Base-by-base conservation (phyloP, 1,140 invertebrate genomes). In the Bombus consobrinus region DNA sequence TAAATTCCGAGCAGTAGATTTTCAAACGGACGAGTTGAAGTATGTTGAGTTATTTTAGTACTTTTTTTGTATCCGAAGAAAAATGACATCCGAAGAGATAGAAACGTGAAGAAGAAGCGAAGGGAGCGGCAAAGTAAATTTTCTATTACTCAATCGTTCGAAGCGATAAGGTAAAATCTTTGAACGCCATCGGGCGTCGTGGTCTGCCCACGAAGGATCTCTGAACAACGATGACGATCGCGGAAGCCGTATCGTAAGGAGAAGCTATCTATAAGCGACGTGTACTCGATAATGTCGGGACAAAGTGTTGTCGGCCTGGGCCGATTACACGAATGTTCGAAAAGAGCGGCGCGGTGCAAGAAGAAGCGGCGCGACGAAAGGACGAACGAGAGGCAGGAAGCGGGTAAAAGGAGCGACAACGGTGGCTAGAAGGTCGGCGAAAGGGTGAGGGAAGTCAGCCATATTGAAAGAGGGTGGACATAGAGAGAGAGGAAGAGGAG, bases 231-330 rank as follows among this genome's bases (percentile, higher is more conserved):
- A 53, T 18, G 39, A 57, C 34, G 71, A 87, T 78, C 88, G 92
- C 92, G 83, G 93, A 89, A 94, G 92, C 91, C 84, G 90, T 88
- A 92, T 75, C 88, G 87, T 62, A 83, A 84, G 86, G 88, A 78
- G 77, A 53, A 83, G 28, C 76, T 94, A 94, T 94, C 93, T 91
- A 88, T 92, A 92, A 87, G 88, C 88, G 87, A 73, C 93, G 83
- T 94, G 94, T 94, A 93, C 91, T 91, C 92, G 94, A 94, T 94
- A 94, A 93, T 94, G 91, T 91, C 80, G 74, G 88, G 83, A 94
- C 93, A 94, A 94, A 94, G 92, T 94, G 91, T 89, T 86, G 80
- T 87, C 83, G 76, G 73, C 43, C 75, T 87, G 90, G 91, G 83
- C 90, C 89, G 83, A 92, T 93, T 93, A 89, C 86, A 91, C 88